phyloP scores from a whole-genome alignment of 2,888 invertebrate genomes.

The Eucera pruinosa region DNA sequence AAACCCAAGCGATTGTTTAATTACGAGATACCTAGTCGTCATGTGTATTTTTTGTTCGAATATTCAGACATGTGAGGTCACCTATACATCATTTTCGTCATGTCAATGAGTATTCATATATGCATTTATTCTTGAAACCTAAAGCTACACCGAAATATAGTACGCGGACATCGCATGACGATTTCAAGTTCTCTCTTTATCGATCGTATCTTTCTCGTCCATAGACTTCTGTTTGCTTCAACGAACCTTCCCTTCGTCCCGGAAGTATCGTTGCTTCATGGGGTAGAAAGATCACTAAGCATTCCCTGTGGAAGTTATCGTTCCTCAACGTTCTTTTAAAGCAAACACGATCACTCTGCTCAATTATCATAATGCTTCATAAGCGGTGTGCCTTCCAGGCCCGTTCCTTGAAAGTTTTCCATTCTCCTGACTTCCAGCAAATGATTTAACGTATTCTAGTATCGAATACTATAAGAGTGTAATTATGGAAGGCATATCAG shows the following conservation, averaged over 20 bases:
- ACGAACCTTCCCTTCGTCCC: conserved; percentile 24
- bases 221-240: conserved; percentile 52
- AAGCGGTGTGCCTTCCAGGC: neutral
- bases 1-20: neutral
- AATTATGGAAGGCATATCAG: neutral
- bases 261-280: conserved; percentile 11
- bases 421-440: neutral
- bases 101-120: no score
- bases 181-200: conserved; percentile 52
- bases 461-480: neutral
- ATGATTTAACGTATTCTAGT: no score
- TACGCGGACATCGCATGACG: conserved; percentile 25
- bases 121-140: no score
- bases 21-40: neutral
- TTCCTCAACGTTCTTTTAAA: neutral
- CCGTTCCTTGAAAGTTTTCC: conserved; percentile 4
- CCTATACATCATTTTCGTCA: no score
- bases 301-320: conserved; percentile 9
- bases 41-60: neutral
- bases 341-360: conserved; percentile 14
- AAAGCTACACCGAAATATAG: no score
- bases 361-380: conserved; percentile 11
- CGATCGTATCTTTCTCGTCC: conserved; percentile 55
- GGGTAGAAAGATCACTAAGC: conserved; percentile 22
- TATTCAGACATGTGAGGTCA: neutral